Conservation (phyloP, 2,888 invertebrate species). For the Capitulum mitella region DNA sequence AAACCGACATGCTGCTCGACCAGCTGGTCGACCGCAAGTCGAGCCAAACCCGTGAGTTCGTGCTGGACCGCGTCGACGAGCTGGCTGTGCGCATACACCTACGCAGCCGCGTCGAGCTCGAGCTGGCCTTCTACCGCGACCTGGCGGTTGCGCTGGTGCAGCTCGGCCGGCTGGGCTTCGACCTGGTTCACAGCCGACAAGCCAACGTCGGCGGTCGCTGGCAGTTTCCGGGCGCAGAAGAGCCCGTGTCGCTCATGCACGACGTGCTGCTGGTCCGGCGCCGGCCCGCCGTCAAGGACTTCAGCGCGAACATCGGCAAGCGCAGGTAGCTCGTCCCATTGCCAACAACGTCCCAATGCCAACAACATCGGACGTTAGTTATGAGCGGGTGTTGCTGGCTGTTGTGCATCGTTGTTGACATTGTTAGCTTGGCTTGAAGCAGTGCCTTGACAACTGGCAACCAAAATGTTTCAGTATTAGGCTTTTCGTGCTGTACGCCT, state of each 20-base stretch:
- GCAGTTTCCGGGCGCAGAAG: background rate
- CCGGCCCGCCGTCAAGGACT: background rate
- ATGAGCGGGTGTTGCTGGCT: no score
- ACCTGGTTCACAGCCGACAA: background rate
- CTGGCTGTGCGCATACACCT: background rate
- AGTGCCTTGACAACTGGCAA: no score
- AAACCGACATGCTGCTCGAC: slow-evolving; percentile 8
- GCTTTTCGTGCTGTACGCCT: no score
- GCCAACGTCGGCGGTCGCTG: background rate
- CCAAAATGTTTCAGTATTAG: no score
- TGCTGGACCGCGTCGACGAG: background rate
- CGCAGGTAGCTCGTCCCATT: no score
- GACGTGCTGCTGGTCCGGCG: slow-evolving; percentile 3
- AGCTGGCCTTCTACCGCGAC: slow-evolving; percentile 8
- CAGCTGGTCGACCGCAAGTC: slow-evolving; percentile 10
- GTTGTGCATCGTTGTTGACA: no score
- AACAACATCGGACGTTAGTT: no score
- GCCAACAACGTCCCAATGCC: no score
- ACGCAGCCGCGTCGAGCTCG: background rate
- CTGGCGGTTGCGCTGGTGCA: background rate
- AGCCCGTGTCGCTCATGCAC: background rate
- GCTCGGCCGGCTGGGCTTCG: slow-evolving; percentile 6
- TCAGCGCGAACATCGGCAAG: background rate
- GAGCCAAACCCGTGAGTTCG: background rate
- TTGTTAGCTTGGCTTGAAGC: no score